These are phyloP conservation scores for Sorex fumeus DNA, from an alignment of 2,113 vertebrate genomes.

Conservation along the genomic window DNA sequence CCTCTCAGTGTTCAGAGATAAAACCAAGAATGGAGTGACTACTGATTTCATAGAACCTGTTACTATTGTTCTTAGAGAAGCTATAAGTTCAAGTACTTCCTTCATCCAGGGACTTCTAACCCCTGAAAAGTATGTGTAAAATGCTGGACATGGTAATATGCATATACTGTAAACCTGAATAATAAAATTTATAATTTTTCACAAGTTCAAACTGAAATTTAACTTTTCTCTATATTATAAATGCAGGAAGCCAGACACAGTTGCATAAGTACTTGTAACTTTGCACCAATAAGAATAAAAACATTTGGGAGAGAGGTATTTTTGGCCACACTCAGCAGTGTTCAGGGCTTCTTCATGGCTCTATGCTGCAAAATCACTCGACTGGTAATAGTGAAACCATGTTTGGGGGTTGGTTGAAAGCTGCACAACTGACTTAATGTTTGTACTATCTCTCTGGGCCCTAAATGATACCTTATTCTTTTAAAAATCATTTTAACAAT, in stretches of 20 bases:
- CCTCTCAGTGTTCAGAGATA: not conserved
- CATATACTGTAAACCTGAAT: not conserved
- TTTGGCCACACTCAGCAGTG: constrained; percentile 15
- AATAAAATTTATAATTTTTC: not conserved
- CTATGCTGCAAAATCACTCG: too few relatives aligned
- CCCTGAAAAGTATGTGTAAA: not conserved
- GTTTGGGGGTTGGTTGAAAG: too few relatives aligned
- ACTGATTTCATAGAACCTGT: not conserved
- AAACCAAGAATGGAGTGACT: not conserved
- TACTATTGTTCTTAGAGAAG: not conserved
- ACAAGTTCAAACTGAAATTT: constrained; percentile 17
- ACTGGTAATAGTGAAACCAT: too few relatives aligned
- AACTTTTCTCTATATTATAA: constrained; percentile 2
- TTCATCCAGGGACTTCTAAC: not conserved
- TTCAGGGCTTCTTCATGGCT: not conserved
- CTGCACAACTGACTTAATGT: not conserved
- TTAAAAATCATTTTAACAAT: not conserved
- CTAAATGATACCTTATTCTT: not conserved
- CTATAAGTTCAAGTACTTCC: not conserved
- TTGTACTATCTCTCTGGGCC: too few relatives aligned
- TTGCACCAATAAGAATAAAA: constrained; percentile 6
- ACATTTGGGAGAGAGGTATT: constrained; percentile 19
- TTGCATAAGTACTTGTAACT: not conserved
- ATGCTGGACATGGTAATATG: not conserved
- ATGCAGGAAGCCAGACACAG: not conserved